Evolutionary conservation across 2,113 vertebrate genomes (phyloP).

Genomic region (Hiodon tergisus): DNA sequence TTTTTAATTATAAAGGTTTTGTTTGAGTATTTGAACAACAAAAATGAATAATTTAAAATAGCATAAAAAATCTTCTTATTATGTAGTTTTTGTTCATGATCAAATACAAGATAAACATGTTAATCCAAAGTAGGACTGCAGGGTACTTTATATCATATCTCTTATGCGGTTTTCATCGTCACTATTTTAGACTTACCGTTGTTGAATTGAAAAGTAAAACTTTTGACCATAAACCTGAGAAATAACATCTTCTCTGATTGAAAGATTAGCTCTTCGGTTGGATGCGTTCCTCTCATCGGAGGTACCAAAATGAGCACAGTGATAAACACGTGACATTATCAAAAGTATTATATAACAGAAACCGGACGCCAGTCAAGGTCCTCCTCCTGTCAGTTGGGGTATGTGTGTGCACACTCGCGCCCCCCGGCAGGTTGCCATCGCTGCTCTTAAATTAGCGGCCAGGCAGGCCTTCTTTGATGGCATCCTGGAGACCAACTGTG

Average conservation of each 20-base stretch:
- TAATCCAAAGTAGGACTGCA: too few species aligned
- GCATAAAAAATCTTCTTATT: too few species aligned
- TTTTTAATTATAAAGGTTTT: neutral
- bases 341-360: conserved; percentile 48
- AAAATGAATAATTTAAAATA: too few species aligned
- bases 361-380: conserved; percentile 45
- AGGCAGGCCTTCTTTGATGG: conserved; percentile 64
- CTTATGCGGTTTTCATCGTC: neutral
- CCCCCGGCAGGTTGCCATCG: conserved; percentile 46
- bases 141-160: neutral
- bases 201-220: neutral
- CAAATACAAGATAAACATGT: too few species aligned
- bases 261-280: neutral
- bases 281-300: neutral
- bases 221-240: neutral
- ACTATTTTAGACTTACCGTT: too few species aligned
- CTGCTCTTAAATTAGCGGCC: conserved; percentile 74
- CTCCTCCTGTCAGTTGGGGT: conserved; percentile 52
- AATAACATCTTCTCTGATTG: neutral
- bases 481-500: conserved; percentile 79
- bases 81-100: too few species aligned
- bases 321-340: conserved; percentile 9
- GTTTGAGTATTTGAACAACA: too few species aligned
- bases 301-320: conserved; percentile 7
- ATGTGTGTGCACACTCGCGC: conserved; percentile 54